Conservation (phyloP, 2,797 vertebrate genomes). For the Micropoecilia bifurca region DNA sequence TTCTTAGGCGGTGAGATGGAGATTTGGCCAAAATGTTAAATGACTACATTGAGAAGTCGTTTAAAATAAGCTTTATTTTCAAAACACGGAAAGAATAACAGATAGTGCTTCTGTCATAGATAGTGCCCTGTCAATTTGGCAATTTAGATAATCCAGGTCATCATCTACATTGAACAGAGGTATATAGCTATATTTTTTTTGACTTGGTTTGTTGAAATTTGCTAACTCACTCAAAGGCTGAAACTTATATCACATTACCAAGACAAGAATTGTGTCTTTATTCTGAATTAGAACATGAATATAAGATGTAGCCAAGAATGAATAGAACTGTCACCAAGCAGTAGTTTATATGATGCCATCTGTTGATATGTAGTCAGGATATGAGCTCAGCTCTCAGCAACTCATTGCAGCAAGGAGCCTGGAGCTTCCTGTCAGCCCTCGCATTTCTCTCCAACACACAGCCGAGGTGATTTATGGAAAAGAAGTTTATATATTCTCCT, state of each 20-base stretch:
- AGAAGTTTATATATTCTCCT: slow-evolving; percentile 38
- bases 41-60: not conserved
- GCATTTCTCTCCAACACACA: slow-evolving; percentile 27
- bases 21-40: slow-evolving; percentile 16
- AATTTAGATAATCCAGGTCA: not conserved
- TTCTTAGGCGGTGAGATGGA: slow-evolving; percentile 7
- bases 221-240: not conserved
- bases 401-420: slow-evolving; percentile 22
- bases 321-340: not conserved
- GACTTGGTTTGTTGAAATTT: not conserved
- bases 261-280: not conserved
- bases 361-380: not conserved
- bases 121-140: not conserved
- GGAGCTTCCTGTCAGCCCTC: slow-evolving; percentile 15
- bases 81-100: not conserved
- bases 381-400: slow-evolving; percentile 11
- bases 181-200: not conserved
- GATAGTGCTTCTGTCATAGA: not conserved
- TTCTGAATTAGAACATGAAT: not conserved
- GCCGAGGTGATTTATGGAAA: slow-evolving; percentile 34
- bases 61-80: not conserved
- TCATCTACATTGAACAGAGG: not conserved
- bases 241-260: not conserved
- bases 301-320: not conserved
- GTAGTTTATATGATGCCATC: not conserved